Evolutionary conservation across 2,113 vertebrate species (phyloP), one percentile per base, ranked within the genome.

Genomic region (Gracilinanus agilis): DNA sequence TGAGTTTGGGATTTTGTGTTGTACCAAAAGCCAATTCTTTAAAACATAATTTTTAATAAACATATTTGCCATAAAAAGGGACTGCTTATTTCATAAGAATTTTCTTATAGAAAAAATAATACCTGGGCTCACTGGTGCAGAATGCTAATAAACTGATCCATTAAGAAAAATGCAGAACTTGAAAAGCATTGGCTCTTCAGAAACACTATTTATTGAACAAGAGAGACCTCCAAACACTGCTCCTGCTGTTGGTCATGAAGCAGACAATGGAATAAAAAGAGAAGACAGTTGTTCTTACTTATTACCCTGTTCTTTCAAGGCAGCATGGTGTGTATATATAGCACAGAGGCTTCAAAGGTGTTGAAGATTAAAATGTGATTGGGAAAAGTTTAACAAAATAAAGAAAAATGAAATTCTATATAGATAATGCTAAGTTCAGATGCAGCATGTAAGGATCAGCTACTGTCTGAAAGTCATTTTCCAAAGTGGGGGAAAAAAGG

Each of bases 111-210:
- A 93, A 92, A 93, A 95, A 94, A 90, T 90, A 58, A 92, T 40
- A 83, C 21, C 19, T 83, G n/a, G n/a, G 16, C 16, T 55, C 90
- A 90, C 23, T 88, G 75, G 58, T 53, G 12, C 27, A 23, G 29
- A n/a, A 93, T 95, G 24, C 23, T 91, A 67, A 88, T 94, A 75
- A 34, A 91, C 53, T 12, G 93, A 44, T 29, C 90, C 56, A 90
- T 56, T 92, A 53, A 89, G 54, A 90, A 94, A 97, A 96, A 54
- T 12, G 56, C 94, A 95, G 91, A 90, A 91, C 54, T 94, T 90
- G 0, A 54, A 91, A 53, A 24, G n/a, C 75, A 90, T 10, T 88
- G 44, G 93, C 44, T 92, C 49, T 94, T 27, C 49, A 58, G 53
- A 95, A 91, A 75, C 61, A n/a, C n/a, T 75, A n/a, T n/a, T n/a